Conservation (phyloP, 2,888 invertebrate species). For the Oscheius sp. region DNA sequence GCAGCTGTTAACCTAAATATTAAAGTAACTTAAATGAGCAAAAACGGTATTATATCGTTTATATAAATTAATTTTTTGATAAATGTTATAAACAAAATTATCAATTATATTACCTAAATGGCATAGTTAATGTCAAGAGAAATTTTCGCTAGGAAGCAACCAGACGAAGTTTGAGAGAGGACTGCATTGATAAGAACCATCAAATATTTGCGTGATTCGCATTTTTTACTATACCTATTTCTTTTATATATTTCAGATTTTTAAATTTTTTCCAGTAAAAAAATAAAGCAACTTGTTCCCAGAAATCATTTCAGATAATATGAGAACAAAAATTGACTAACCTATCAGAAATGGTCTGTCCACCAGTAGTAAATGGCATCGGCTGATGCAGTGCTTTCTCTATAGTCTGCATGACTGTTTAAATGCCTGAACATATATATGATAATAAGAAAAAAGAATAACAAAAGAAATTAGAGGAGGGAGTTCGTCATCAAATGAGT, state of each 20-base stretch:
- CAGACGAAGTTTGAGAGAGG: too few relatives aligned
- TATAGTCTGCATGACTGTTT: conserved; percentile 61
- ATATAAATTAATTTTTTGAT: too few relatives aligned
- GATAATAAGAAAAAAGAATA: not conserved
- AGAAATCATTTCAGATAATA: not conserved
- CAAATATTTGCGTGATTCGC: not conserved
- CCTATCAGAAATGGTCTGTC: conserved; percentile 69
- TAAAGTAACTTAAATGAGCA: too few relatives aligned
- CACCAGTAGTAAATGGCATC: conserved; percentile 71
- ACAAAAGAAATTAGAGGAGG: not conserved
- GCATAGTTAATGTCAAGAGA: conserved; percentile 8
- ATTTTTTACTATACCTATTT: not conserved
- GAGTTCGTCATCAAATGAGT: not conserved
- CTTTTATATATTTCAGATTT: not conserved
- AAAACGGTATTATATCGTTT: too few relatives aligned
- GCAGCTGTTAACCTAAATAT: conserved; percentile 82
- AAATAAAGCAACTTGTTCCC: not conserved
- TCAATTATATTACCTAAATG: conserved; percentile 11
- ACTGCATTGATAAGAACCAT: too few relatives aligned
- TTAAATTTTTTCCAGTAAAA: not conserved
- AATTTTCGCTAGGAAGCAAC: not conserved
- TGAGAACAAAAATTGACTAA: not conserved
- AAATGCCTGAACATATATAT: not conserved
- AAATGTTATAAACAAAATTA: not conserved
- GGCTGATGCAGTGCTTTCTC: conserved; percentile 68